Evolutionary conservation across 1,140 invertebrate genomes (phyloP).

Genomic region (Drepana arcuata): DNA sequence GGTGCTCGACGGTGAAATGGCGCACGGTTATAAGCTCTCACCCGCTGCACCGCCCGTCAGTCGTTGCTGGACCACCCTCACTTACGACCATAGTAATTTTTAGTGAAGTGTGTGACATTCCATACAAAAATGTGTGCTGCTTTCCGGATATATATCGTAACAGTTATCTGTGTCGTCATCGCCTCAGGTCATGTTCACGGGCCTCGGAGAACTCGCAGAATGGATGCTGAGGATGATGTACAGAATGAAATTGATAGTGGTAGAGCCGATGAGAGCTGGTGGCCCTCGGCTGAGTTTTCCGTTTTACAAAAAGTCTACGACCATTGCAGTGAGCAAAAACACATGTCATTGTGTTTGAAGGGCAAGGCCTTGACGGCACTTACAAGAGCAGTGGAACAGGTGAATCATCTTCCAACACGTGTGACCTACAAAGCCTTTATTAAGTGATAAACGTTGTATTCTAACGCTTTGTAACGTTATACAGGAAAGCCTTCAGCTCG

Average conservation of each 20-base stretch:
- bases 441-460: conserved; percentile 17
- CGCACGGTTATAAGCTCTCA: conserved; percentile 67
- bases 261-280: conserved; percentile 67
- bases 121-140: conserved; percentile 56
- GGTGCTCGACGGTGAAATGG: conserved; percentile 53
- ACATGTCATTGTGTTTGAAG: conserved; percentile 73
- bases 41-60: conserved; percentile 50
- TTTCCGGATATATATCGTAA: conserved; percentile 58
- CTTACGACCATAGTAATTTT: conserved; percentile 46
- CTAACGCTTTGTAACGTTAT: conserved; percentile 39
- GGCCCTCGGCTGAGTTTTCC: conserved; percentile 66
- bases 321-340: conserved; percentile 73
- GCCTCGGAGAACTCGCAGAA: conserved; percentile 51
- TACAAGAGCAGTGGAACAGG: conserved; percentile 72
- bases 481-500: conserved; percentile 72
- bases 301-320: conserved; percentile 74
- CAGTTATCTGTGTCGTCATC: conserved; percentile 49
- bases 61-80: conserved; percentile 57
- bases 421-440: no score
- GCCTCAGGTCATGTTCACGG: conserved; percentile 53
- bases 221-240: conserved; percentile 48
- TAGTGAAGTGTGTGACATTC: conserved; percentile 42
- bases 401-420: conserved; percentile 30
- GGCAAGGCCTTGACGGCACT: conserved; percentile 72
- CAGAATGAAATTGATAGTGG: conserved; percentile 65